Conservation (phyloP, 1,140 invertebrate species). For the Bombus polaris region DNA sequence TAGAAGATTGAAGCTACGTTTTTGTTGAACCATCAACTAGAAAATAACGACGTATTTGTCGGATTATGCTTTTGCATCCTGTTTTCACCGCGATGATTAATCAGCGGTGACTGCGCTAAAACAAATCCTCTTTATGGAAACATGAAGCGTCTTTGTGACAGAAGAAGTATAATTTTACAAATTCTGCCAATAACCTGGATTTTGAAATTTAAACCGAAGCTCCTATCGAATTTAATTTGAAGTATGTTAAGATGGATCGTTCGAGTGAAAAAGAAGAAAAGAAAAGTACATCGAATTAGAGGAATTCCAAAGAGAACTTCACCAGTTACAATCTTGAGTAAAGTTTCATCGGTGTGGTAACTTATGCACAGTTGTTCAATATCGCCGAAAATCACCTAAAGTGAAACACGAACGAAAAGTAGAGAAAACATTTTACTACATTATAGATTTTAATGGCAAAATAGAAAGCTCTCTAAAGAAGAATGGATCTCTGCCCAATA, state of each 20-base stretch:
- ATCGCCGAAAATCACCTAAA: neutral
- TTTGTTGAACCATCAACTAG: neutral
- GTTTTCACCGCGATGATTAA: neutral
- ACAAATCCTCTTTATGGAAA: neutral
- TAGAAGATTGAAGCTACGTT: conserved; percentile 15
- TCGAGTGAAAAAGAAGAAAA: neutral
- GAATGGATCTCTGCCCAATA: neutral
- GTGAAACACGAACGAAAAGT: neutral
- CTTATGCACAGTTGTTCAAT: neutral
- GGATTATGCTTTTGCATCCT: neutral
- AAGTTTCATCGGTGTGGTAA: neutral
- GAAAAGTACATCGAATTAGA: neutral
- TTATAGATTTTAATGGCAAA: neutral
- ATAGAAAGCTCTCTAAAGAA: neutral
- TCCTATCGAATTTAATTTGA: neutral
- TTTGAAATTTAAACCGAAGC: neutral
- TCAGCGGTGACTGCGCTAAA: neutral
- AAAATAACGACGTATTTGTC: neutral
- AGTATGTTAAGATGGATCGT: neutral
- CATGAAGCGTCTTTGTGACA: neutral
- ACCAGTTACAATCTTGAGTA: neutral
- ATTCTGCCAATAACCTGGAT: too few relatives aligned
- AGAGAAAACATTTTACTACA: neutral
- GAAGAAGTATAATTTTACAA: neutral
- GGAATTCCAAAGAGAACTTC: neutral